Percentiles rank a stretch among this genome's conserved stretches.
Evolutionary conservation across 2,888 invertebrate species (phyloP).

Genomic region (Allolobophora icterica): DNA sequence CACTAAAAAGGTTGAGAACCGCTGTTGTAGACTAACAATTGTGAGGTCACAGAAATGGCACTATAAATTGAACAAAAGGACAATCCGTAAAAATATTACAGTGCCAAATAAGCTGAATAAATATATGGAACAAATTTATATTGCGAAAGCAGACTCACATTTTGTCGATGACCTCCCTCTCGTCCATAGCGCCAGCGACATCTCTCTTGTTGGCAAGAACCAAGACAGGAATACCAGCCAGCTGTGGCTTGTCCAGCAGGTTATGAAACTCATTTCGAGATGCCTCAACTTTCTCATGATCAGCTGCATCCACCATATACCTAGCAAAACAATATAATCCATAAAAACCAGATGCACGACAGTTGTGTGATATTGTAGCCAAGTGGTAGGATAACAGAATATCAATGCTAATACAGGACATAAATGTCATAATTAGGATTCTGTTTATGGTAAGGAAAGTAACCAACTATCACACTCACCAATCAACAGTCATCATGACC

Average conservation of each 20-base stretch:
- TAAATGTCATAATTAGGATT: not conserved
- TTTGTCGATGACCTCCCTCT: constrained; percentile 96
- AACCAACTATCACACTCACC: not conserved
- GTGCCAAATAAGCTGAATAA: not conserved
- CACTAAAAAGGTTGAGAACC: no score
- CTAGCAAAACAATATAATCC: constrained; percentile 67
- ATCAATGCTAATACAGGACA: not conserved
- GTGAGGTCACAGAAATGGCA: not conserved
- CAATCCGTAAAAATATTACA: no score
- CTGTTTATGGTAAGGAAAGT: not conserved
- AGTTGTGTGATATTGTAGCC: no score
- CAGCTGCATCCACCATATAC: constrained; percentile 99
- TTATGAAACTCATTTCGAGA: constrained; percentile 97
- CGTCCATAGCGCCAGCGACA: constrained; percentile 94
- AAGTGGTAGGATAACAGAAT: not conserved
- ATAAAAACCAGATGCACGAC: not conserved
- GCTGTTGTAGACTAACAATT: no score
- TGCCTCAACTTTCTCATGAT: constrained; percentile 97
- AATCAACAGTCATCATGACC: not conserved
- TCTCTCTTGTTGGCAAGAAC: constrained; percentile 98
- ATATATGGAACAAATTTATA: not conserved
- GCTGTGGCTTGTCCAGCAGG: constrained; percentile 94
- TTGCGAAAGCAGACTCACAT: constrained; percentile 75
- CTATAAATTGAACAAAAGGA: not conserved
- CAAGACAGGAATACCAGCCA: constrained; percentile 83